These are phyloP conservation scores for Drosophila sordidula DNA, from an alignment of 2,888 invertebrate genomes.

Conservation along the genomic window DNA sequence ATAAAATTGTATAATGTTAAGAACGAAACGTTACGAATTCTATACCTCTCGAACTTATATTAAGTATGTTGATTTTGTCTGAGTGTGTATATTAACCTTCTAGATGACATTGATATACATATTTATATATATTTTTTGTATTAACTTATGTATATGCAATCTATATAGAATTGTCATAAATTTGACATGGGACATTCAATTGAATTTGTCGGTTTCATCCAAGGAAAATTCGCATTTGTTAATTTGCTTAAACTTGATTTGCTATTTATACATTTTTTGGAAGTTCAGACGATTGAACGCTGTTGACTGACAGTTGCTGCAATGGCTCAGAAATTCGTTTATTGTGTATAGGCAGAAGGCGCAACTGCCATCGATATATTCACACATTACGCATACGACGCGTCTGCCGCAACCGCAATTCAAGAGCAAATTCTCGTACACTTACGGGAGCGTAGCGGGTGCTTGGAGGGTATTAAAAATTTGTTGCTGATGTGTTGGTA, in stretches of 20 bases:
- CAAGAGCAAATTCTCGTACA: not conserved
- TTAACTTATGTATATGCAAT: too few relatives aligned
- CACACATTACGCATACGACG: constrained; percentile 26
- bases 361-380: not conserved
- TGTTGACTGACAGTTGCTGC: not conserved
- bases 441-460: not conserved
- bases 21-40: too few relatives aligned
- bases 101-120: too few relatives aligned
- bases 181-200: not conserved
- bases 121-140: too few relatives aligned
- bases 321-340: not conserved
- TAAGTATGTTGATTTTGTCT: too few relatives aligned
- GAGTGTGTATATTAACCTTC: too few relatives aligned
- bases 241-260: not conserved
- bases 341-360: not conserved
- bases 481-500: not conserved
- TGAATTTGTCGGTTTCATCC: not conserved
- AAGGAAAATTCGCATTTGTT: not conserved
- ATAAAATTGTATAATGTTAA: too few relatives aligned
- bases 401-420: not conserved
- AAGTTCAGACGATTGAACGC: not conserved
- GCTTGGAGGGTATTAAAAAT: not conserved
- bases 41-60: too few relatives aligned
- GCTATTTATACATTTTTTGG: not conserved
- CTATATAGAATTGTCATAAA: not conserved